Conservation (phyloP, 2,888 invertebrate genomes). For the Platycnemis pennipes region DNA sequence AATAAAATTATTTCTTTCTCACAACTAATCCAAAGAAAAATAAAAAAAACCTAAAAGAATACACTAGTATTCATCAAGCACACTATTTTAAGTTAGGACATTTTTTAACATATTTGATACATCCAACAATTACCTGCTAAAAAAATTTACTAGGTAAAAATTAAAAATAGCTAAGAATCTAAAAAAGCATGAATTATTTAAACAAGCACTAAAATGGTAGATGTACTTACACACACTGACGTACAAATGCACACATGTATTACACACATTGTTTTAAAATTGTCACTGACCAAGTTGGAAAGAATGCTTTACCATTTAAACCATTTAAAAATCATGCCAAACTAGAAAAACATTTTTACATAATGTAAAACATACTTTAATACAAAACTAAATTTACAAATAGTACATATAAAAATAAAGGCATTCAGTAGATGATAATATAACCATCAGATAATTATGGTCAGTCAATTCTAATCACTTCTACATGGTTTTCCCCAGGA, state of each 20-base stretch:
- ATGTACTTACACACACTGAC: not conserved
- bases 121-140: no score
- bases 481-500: not conserved
- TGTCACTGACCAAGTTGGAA: not conserved
- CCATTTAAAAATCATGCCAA: not conserved
- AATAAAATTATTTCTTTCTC: no score
- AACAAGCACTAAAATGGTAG: slow-evolving; percentile 3
- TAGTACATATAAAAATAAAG: not conserved
- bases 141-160: no score
- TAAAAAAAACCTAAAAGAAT: no score
- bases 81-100: no score
- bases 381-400: not conserved
- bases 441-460: not conserved
- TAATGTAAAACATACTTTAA: not conserved
- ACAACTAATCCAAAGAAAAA: no score
- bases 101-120: no score
- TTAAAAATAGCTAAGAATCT: no score
- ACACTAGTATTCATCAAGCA: no score
- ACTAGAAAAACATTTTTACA: not conserved
- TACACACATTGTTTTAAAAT: no score
- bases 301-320: not conserved
- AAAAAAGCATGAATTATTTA: no score
- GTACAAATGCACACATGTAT: not conserved
- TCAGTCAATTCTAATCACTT: not conserved
- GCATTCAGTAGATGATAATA: not conserved